phyloP scores from a whole-genome alignment of 2,113 vertebrate species.

The Caracal caracal region DNA sequence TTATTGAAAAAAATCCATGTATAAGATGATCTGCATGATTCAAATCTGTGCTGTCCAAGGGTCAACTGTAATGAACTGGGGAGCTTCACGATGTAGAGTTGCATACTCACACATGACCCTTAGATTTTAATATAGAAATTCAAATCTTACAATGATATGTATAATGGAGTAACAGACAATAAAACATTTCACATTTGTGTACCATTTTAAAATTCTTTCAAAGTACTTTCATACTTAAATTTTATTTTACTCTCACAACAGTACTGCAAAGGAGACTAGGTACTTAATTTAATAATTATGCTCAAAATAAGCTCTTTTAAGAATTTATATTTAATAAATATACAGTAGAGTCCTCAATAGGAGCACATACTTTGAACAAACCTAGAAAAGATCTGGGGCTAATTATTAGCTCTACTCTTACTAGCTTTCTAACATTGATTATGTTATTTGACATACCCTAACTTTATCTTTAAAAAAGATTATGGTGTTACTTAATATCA shows the following conservation, averaged over 20 bases:
- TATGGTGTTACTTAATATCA: neutral
- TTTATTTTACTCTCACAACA: conserved; percentile 11
- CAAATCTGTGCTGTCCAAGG: neutral
- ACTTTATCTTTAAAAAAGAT: neutral
- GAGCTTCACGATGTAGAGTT: neutral
- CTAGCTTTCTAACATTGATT: neutral
- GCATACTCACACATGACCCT: neutral
- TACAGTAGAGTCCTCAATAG: neutral
- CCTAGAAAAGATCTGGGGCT: neutral
- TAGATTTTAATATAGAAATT: neutral
- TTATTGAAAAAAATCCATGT: neutral
- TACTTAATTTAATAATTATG: neutral
- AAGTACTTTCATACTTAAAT: neutral
- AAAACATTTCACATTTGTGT: neutral
- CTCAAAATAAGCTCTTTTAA: neutral
- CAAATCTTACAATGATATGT: neutral
- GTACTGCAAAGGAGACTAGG: neutral
- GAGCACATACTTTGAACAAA: neutral
- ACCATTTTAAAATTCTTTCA: conserved; percentile 7
- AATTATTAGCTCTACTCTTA: neutral
- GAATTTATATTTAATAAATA: neutral
- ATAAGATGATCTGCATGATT: neutral
- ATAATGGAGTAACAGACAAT: neutral
- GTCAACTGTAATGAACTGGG: neutral
- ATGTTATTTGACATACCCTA: neutral